Conservation (phyloP, 92 coral and sea anemone species). For the Galaxea fascicularis region DNA sequence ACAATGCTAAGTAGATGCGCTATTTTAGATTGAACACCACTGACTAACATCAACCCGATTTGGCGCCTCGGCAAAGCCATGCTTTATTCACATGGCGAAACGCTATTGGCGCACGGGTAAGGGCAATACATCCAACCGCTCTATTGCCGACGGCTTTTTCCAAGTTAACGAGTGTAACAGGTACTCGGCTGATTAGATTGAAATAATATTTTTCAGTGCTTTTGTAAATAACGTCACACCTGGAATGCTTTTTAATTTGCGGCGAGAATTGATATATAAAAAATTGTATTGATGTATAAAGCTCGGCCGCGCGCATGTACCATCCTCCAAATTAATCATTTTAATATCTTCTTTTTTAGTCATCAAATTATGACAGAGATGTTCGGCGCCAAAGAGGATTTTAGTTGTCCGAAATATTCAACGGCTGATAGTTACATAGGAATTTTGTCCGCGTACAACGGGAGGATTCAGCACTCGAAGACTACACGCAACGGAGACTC, state of each 20-base stretch:
- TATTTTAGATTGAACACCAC: slow-evolving; percentile 21
- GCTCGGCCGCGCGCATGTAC: slow-evolving; percentile 64
- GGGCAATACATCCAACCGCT: slow-evolving; percentile 15
- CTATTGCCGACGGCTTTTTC: slow-evolving; percentile 33
- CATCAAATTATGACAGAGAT: slow-evolving; percentile 50
- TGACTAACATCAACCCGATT: slow-evolving; percentile 29
- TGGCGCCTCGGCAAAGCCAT: slow-evolving; percentile 31
- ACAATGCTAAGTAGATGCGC: slow-evolving; percentile 54
- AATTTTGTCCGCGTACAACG: slow-evolving; percentile 37
- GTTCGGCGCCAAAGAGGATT: slow-evolving; percentile 65
- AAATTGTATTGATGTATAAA: slow-evolving; percentile 16
- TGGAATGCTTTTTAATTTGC: slow-evolving; percentile 68
- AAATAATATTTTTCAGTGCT: slow-evolving; percentile 59
- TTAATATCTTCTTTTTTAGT: slow-evolving; percentile 25
- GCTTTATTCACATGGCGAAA: slow-evolving; percentile 26
- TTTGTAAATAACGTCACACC: slow-evolving; percentile 73
- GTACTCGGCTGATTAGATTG: slow-evolving; percentile 70
- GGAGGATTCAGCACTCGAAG: slow-evolving; percentile 35
- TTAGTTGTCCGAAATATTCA: slow-evolving; percentile 41
- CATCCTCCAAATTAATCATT: slow-evolving; percentile 59
- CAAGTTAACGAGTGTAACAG: slow-evolving; percentile 48
- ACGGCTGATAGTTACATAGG: slow-evolving; percentile 42
- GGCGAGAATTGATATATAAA: slow-evolving; percentile 60
- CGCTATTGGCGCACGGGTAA: slow-evolving; percentile 51
- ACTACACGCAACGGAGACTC: slow-evolving; percentile 19